Evolutionary conservation across 2,797 vertebrate genomes (phyloP).

Genomic region (Anguilla obscura): DNA sequence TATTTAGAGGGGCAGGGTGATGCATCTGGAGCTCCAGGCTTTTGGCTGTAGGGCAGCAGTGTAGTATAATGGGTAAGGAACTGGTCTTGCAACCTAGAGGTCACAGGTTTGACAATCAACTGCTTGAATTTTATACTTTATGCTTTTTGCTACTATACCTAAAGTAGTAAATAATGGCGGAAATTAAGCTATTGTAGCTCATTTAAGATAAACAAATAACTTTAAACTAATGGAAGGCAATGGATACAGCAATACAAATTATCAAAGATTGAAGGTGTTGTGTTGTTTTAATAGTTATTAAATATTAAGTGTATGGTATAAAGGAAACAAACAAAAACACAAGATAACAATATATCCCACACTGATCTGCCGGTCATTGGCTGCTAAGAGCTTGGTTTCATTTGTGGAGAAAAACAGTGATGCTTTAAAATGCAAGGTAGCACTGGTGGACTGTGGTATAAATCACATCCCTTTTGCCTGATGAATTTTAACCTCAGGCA

Average conservation of each 20-base stretch:
- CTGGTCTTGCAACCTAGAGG: too few relatives aligned
- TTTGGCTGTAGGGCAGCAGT: too few relatives aligned
- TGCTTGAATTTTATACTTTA: not conserved
- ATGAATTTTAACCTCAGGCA: slow-evolving; percentile 98
- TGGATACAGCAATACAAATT: not conserved
- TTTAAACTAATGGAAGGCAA: not conserved
- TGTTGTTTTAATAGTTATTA: not conserved
- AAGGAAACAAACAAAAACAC: not conserved
- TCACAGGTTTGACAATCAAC: not conserved
- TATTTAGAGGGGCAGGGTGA: too few relatives aligned
- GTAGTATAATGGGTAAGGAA: too few relatives aligned
- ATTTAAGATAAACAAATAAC: not conserved
- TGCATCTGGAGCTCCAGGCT: too few relatives aligned
- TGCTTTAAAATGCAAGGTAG: slow-evolving; percentile 7
- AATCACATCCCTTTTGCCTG: slow-evolving; percentile 72
- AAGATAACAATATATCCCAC: not conserved
- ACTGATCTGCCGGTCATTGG: slow-evolving; percentile 13
- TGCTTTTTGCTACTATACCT: not conserved
- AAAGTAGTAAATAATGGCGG: not conserved
- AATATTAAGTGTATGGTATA: not conserved
- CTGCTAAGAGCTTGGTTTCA: slow-evolving; percentile 20
- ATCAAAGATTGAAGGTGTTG: not conserved
- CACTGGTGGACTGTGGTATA: slow-evolving; percentile 28
- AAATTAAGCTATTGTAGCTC: not conserved
- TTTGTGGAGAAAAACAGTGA: not conserved